Conservation (phyloP, 2,113 vertebrate species). For the Trichomycterus rosablanca region DNA sequence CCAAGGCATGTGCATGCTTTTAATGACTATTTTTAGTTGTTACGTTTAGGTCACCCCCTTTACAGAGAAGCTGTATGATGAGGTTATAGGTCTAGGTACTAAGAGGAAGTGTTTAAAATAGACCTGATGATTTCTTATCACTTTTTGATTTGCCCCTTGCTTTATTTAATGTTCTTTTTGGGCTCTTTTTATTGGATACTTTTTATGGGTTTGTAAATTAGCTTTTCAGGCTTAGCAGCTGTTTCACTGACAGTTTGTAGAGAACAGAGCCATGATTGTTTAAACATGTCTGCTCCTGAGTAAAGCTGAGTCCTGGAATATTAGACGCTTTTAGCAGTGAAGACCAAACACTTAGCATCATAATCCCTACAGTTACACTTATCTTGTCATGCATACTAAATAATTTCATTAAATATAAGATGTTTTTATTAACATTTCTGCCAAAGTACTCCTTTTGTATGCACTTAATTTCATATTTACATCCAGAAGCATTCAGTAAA, state of each 20-base stretch:
- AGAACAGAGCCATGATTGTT: conserved; percentile 36
- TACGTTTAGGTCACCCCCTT: not conserved
- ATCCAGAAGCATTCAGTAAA: no score
- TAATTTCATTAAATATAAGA: no score
- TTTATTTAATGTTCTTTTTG: conserved; percentile 17
- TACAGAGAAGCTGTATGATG: conserved; percentile 11
- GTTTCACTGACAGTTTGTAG: conserved; percentile 12
- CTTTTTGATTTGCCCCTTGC: conserved; percentile 14
- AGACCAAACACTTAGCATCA: no score
- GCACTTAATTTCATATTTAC: no score
- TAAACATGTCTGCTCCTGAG: conserved; percentile 3
- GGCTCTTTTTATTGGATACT: conserved; percentile 12
- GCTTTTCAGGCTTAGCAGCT: conserved; percentile 2
- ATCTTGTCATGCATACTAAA: no score
- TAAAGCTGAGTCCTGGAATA: conserved; percentile 20
- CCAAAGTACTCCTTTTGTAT: no score
- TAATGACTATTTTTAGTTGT: conserved; percentile 13
- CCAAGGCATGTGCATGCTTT: conserved; percentile 11
- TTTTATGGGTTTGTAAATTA: conserved; percentile 27
- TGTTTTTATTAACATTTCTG: no score
- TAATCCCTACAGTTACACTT: no score
- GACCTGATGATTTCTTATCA: conserved; percentile 1
- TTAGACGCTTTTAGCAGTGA: no score
- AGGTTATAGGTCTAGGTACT: not conserved
- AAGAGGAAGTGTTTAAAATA: not conserved